Conservation (phyloP, 1,140 invertebrate species). For the Kradibia gibbosae region DNA sequence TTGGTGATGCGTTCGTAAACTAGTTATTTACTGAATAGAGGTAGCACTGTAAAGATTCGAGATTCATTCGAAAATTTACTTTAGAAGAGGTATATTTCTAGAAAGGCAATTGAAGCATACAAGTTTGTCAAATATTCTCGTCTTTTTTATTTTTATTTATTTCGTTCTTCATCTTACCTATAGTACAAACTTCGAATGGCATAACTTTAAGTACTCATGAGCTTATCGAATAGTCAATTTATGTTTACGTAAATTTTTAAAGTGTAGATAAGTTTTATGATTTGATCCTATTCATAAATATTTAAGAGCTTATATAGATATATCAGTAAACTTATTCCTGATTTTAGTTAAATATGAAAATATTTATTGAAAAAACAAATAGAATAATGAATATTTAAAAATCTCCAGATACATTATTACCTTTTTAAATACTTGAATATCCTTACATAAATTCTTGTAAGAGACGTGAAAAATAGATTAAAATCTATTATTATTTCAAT, state of each 20-base stretch:
- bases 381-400: slow-evolving; percentile 5
- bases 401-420: background rate
- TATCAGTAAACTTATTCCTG: background rate
- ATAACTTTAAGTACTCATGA: slow-evolving; percentile 6
- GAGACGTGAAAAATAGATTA: background rate
- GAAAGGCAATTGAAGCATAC: background rate
- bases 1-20: too few species aligned
- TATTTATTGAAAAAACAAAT: slow-evolving; percentile 3
- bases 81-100: background rate
- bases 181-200: background rate
- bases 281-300: too few species aligned
- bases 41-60: background rate
- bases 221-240: slow-evolving; percentile 10
- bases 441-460: background rate
- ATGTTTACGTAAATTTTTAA: slow-evolving; percentile 19
- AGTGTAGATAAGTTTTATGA: slow-evolving; percentile 13
- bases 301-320: background rate
- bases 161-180: background rate
- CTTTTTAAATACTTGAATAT: background rate
- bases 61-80: background rate
- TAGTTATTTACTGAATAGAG: background rate
- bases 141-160: slow-evolving; percentile 34
- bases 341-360: background rate
- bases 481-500: too few species aligned
- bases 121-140: background rate